A percentile compares a stretch with the other conserved stretches of the same genome.
phyloP scores from a whole-genome alignment of 2,113 vertebrate genomes.

The Diglossa brunneiventris region DNA sequence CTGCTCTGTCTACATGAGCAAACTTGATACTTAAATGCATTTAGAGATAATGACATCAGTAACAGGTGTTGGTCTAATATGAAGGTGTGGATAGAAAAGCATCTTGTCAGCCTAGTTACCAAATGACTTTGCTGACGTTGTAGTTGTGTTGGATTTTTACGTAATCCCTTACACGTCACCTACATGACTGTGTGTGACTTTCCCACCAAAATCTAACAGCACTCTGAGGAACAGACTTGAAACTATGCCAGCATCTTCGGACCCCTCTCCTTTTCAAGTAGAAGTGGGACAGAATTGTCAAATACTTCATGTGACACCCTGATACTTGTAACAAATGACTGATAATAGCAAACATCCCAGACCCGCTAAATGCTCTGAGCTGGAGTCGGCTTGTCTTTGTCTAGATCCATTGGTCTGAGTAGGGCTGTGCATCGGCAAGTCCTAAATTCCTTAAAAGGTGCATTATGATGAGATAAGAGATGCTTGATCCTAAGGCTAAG shows the following conservation, averaged over 20 bases:
- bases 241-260: background rate
- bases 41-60: background rate
- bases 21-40: background rate
- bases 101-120: background rate
- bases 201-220: background rate
- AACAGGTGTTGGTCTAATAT: background rate
- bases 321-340: background rate
- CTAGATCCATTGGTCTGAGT: background rate
- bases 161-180: rapidly evolving
- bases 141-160: background rate
- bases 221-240: background rate
- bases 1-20: background rate
- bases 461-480: background rate
- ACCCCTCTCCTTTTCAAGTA: background rate
- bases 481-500: background rate
- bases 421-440: background rate
- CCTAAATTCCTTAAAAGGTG: background rate
- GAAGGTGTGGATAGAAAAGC: background rate
- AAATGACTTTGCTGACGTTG: background rate
- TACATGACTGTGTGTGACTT: background rate
- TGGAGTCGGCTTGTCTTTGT: background rate
- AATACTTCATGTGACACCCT: background rate
- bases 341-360: background rate
- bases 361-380: rapidly evolving
- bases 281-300: background rate